Percentiles rank a stretch among this genome's conserved stretches.
Evolutionary conservation across 2,797 vertebrate species (phyloP).

Genomic region (Meriones psammophilus): DNA sequence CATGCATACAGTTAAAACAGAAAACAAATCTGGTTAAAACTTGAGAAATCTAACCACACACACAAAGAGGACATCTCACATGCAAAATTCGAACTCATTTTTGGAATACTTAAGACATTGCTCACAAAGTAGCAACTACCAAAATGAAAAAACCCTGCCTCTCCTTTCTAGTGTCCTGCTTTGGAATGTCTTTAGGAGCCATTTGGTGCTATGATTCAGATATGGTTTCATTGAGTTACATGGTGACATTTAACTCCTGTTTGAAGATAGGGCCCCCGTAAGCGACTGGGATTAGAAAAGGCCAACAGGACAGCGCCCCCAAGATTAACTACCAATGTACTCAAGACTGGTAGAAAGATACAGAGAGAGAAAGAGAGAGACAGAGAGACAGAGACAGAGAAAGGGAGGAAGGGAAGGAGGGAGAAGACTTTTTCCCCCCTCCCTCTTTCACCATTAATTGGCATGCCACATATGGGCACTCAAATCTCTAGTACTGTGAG

Average conservation of each 20-base stretch:
- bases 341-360: background rate
- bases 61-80: background rate
- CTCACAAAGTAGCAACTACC: background rate
- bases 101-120: background rate
- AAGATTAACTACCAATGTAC: background rate
- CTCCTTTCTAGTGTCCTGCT: background rate
- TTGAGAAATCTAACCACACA: conserved; percentile 25
- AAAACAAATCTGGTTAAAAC: background rate
- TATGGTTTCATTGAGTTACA: background rate
- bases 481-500: background rate
- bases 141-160: background rate
- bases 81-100: background rate
- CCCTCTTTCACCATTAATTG: background rate
- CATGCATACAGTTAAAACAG: background rate
- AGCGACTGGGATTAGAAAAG: background rate
- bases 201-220: background rate
- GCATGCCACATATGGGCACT: background rate
- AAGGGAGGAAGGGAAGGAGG: too few relatives aligned
- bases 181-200: background rate
- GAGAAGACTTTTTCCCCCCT: too few relatives aligned
- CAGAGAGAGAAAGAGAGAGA: too few relatives aligned
- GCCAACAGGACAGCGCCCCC: background rate
- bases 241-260: background rate
- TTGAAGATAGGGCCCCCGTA: background rate
- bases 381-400: too few relatives aligned